These are phyloP conservation scores for Spilarctia lutea DNA, from an alignment of 2,888 invertebrate species.

Conservation along the genomic window DNA sequence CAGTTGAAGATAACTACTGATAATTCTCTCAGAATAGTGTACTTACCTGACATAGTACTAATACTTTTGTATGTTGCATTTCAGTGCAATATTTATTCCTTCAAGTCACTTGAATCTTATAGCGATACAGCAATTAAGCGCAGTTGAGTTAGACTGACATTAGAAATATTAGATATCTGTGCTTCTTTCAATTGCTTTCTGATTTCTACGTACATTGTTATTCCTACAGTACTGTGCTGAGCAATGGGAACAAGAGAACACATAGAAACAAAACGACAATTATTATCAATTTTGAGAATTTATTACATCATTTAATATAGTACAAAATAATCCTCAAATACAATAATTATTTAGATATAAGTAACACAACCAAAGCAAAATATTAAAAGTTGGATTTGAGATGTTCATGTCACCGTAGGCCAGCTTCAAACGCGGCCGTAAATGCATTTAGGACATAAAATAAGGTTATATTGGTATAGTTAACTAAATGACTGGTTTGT, in stretches of 20 bases:
- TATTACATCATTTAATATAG: conserved; percentile 83
- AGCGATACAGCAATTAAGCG: too few species aligned
- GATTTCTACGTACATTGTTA: not conserved
- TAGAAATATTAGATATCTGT: too few species aligned
- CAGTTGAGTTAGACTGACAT: too few species aligned
- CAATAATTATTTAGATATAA: conserved; percentile 83
- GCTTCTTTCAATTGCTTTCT: not conserved
- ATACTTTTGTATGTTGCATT: too few species aligned
- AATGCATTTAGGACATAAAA: conserved; percentile 75
- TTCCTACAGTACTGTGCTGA: too few species aligned
- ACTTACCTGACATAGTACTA: too few species aligned
- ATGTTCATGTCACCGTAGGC: conserved; percentile 72
- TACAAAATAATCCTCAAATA: conserved; percentile 86
- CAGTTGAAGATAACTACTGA: too few species aligned
- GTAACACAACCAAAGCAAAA: conserved; percentile 87
- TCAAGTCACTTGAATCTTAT: too few species aligned
- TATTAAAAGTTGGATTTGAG: conserved; percentile 83
- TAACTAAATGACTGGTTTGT: conserved; percentile 73
- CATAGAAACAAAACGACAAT: conserved; percentile 25
- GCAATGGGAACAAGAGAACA: not conserved
- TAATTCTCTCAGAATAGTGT: too few species aligned
- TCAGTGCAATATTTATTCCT: too few species aligned
- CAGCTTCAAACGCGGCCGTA: conserved; percentile 65
- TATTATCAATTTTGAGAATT: conserved; percentile 77
- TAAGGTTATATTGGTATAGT: conserved; percentile 65